Evolutionary conservation across 2,113 vertebrate species (phyloP).

Genomic region (Sitta europaea): DNA sequence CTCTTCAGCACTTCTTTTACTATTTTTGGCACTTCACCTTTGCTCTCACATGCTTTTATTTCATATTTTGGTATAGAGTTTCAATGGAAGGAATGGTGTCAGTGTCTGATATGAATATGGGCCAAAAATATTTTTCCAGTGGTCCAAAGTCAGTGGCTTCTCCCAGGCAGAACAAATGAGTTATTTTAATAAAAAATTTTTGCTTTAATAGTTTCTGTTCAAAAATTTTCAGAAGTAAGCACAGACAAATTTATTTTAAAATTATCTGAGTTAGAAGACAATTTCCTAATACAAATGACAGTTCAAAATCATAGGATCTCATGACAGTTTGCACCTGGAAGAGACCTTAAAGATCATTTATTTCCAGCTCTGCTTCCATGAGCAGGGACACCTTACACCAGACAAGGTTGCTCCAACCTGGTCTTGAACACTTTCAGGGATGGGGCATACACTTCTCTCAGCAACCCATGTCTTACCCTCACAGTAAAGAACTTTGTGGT

Average conservation of each 20-base stretch:
- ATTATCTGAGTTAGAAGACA: not conserved
- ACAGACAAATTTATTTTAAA: not conserved
- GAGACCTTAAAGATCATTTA: not conserved
- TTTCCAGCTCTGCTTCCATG: not conserved
- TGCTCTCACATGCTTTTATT: not conserved
- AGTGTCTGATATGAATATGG: not conserved
- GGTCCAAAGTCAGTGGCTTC: not conserved
- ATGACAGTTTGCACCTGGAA: not conserved
- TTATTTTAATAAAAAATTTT: not conserved
- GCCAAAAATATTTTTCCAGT: not conserved
- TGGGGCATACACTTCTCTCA: not conserved
- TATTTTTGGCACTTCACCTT: not conserved
- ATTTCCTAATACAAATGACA: not conserved
- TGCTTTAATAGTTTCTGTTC: not conserved
- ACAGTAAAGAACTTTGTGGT: not conserved
- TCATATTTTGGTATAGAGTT: not conserved
- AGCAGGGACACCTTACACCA: not conserved
- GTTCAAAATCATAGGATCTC: not conserved
- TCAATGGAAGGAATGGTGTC: not conserved
- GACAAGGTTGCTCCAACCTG: not conserved
- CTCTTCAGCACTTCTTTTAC: not conserved
- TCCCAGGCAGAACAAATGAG: not conserved
- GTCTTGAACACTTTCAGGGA: not conserved
- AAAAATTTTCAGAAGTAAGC: not conserved
- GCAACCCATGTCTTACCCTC: not conserved